phyloP scores from a whole-genome alignment of 2,888 invertebrate genomes.

The Ennomos erosarius region DNA sequence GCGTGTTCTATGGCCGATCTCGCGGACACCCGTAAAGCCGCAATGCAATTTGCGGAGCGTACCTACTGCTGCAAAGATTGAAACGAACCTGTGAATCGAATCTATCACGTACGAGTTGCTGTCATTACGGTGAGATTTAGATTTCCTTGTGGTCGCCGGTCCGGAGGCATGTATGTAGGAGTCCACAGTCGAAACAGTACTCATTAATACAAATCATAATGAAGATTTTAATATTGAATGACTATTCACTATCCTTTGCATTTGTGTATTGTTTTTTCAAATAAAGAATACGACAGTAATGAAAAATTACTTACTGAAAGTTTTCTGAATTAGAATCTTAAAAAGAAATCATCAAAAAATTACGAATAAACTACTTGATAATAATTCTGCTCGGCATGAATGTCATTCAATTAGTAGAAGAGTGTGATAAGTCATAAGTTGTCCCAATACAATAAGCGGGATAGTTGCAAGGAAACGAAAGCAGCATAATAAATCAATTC shows the following conservation, averaged over 20 bases:
- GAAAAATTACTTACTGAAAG: no score
- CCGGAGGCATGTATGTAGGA: constrained; percentile 43
- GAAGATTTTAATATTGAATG: constrained; percentile 6
- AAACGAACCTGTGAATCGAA: constrained; percentile 80
- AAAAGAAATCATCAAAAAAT: no score
- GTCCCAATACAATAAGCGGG: background rate
- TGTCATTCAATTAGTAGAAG: no score
- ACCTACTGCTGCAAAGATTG: constrained; percentile 70
- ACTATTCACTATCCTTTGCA: background rate
- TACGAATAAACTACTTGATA: no score
- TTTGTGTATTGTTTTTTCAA: no score
- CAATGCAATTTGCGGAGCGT: constrained; percentile 73
- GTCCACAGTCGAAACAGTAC: constrained; percentile 19
- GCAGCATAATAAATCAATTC: constrained; percentile 18
- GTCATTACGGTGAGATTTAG: constrained; percentile 69
- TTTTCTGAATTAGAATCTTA: no score
- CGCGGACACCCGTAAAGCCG: constrained; percentile 71
- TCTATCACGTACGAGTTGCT: constrained; percentile 75
- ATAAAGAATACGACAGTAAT: no score
- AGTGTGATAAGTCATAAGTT: no score
- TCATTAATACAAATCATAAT: constrained; percentile 32
- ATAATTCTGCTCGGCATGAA: no score
- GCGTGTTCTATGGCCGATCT: constrained; percentile 45
- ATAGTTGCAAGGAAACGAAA: background rate
- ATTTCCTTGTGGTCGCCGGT: constrained; percentile 74